A percentile compares a stretch with the other conserved stretches of the same genome.
phyloP scores from a whole-genome alignment of 2,888 invertebrate genomes.

The Sphinx pinastri region DNA sequence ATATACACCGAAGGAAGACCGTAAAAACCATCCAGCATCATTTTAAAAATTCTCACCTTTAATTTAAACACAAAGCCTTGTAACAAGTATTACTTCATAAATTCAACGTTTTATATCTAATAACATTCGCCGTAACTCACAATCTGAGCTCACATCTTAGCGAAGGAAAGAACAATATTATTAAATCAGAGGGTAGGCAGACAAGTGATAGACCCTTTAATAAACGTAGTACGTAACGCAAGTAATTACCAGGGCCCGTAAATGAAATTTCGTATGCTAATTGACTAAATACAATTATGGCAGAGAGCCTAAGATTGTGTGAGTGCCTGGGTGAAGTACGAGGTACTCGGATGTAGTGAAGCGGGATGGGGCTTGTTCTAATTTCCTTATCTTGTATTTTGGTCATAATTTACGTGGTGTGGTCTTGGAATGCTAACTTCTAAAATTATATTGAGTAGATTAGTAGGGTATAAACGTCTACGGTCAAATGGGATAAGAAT shows the following conservation, averaged over 20 bases:
- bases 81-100: conserved; percentile 25
- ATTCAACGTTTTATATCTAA: conserved; percentile 23
- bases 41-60: conserved; percentile 12
- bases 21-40: conserved; percentile 17
- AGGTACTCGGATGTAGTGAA: background rate
- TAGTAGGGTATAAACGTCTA: no score
- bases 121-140: conserved; percentile 23
- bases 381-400: background rate
- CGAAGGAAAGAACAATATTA: conserved; percentile 44
- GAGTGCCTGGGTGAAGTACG: conserved; percentile 49
- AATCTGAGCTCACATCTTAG: conserved; percentile 16
- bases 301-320: conserved; percentile 67
- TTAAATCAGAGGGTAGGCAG: conserved; percentile 45
- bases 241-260: conserved; percentile 70
- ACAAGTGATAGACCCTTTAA: conserved; percentile 51
- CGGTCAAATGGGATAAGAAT: no score
- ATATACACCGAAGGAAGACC: background rate
- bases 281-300: conserved; percentile 79
- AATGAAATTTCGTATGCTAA: conserved; percentile 78
- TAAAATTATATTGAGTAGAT: no score
- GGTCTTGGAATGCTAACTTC: background rate
- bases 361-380: background rate
- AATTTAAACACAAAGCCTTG: conserved; percentile 18
- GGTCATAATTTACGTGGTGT: background rate
- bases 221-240: conserved; percentile 52